phyloP scores from a whole-genome alignment of 2,797 vertebrate genomes.

The Crenichthys baileyi region DNA sequence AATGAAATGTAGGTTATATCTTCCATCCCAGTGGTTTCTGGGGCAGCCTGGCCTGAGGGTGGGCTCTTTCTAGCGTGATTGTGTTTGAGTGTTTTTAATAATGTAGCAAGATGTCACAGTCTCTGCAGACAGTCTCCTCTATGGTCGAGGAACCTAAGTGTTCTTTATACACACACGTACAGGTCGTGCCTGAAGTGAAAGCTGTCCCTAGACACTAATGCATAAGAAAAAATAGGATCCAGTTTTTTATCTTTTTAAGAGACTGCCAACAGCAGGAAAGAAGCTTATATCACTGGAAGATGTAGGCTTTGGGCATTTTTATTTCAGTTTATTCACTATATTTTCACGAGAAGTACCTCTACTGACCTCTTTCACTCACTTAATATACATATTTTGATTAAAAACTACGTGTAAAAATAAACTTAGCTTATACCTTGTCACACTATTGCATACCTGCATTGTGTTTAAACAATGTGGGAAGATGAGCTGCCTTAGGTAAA shows the following conservation, averaged over 20 bases:
- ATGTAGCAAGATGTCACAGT: conserved; percentile 58
- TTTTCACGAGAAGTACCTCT: not conserved
- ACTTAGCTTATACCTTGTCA: not conserved
- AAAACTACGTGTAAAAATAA: not conserved
- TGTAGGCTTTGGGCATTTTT: conserved; percentile 18
- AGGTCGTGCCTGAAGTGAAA: conserved; percentile 35
- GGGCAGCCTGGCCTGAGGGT: conserved; percentile 61
- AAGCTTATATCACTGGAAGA: conserved; percentile 7
- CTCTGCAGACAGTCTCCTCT: conserved; percentile 23
- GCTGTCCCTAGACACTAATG: conserved; percentile 30
- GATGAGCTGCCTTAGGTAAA: not conserved
- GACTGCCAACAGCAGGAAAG: conserved; percentile 10
- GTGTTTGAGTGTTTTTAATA: conserved; percentile 62
- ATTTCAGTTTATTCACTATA: not conserved
- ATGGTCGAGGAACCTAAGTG: conserved; percentile 20
- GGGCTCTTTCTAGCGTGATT: conserved; percentile 30
- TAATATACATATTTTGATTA: not conserved
- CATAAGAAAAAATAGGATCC: not conserved
- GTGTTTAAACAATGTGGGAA: not conserved
- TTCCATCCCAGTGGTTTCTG: conserved; percentile 75
- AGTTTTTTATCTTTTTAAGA: conserved; percentile 13
- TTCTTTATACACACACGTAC: not conserved
- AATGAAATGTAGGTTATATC: conserved; percentile 74
- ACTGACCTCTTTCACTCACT: not conserved
- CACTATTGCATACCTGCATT: not conserved